Evolutionary conservation across 1,140 invertebrate genomes (phyloP).

Genomic region (Cecropterus lyciades): DNA sequence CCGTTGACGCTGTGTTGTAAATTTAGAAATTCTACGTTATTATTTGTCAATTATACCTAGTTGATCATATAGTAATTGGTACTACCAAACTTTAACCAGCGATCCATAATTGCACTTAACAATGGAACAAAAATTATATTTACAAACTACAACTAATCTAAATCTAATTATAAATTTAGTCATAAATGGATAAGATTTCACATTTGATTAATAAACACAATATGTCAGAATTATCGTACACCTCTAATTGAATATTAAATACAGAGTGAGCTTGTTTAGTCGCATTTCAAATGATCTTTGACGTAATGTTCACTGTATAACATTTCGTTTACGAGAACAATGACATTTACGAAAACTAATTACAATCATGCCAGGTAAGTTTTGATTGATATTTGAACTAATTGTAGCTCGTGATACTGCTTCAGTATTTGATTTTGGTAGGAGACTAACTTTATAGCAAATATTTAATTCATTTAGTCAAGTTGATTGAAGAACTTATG

Average conservation of each 20-base stretch:
- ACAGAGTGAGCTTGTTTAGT: background rate
- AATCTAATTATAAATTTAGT: background rate
- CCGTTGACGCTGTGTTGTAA: too few relatives aligned
- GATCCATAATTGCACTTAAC: too few relatives aligned
- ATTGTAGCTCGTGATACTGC: background rate
- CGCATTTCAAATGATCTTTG: slow-evolving; percentile 6
- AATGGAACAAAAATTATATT: too few relatives aligned
- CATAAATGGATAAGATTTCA: background rate
- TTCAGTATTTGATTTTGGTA: background rate
- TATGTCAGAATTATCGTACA: background rate
- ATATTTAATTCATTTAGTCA: background rate
- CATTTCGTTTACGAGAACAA: background rate
- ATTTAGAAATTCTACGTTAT: too few relatives aligned
- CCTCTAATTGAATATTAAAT: background rate
- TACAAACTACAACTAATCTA: background rate
- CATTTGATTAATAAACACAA: background rate
- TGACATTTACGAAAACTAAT: background rate
- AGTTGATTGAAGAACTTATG: too few relatives aligned
- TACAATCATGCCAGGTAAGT: background rate
- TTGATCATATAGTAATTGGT: too few relatives aligned
- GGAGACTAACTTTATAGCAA: background rate
- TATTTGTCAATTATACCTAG: too few relatives aligned
- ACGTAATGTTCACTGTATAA: background rate
- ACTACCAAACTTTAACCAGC: too few relatives aligned
- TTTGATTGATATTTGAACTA: background rate